A percentile compares a stretch with the other conserved stretches of the same genome.
Conservation (phyloP, 2,888 invertebrate genomes). For the Taenaris catops region DNA sequence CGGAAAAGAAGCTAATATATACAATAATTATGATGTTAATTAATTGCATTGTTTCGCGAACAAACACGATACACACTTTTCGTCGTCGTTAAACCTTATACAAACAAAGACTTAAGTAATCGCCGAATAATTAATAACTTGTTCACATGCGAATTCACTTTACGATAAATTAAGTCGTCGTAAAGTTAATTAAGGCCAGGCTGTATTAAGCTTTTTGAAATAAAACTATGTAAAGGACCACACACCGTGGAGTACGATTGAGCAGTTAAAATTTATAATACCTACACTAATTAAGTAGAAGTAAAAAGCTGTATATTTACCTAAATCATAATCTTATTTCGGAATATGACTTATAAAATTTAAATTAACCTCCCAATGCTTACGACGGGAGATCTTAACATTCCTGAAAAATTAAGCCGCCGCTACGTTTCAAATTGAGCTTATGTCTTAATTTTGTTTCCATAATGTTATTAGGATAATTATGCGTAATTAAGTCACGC, state of each 20-base stretch:
- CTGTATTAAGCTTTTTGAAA: constrained; percentile 15
- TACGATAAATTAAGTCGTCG: constrained; percentile 30
- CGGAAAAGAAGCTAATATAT: no score
- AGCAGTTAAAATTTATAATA: constrained; percentile 23
- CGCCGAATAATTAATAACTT: constrained; percentile 21
- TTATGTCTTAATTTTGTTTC: no score
- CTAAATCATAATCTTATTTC: no score
- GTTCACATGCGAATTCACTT: constrained; percentile 20
- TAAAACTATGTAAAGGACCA: constrained; percentile 29
- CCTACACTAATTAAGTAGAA: constrained; percentile 21
- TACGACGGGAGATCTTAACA: no score
- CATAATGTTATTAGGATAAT: no score
- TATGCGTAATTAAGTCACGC: no score
- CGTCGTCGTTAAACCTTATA: constrained; percentile 8
- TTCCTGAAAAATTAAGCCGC: no score
- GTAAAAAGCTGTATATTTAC: constrained; percentile 19
- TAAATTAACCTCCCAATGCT: no score
- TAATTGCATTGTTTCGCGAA: constrained; percentile 9
- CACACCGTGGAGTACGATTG: constrained; percentile 26
- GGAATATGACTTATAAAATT: no score
- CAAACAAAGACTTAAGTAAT: constrained; percentile 18
- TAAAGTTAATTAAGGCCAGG: constrained; percentile 17
- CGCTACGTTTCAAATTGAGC: no score
- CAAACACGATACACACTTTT: constrained; percentile 11
- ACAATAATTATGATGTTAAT: no score